These are phyloP conservation scores for Origma solitaria DNA, from an alignment of 2,113 vertebrate species.

Conservation along the genomic window DNA sequence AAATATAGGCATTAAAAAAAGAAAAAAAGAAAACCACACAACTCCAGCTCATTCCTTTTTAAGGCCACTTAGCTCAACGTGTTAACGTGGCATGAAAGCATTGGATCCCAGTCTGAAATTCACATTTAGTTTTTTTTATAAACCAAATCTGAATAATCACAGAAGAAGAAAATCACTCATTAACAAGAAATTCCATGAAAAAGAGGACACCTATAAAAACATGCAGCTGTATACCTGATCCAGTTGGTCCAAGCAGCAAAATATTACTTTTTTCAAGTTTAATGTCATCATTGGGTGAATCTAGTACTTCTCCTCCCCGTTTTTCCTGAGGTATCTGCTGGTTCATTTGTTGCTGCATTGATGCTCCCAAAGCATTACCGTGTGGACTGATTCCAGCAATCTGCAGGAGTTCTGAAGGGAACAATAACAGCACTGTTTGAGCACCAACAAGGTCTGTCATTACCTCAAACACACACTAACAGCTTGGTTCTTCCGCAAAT, in stretches of 20 bases:
- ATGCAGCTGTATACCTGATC: constrained; percentile 80
- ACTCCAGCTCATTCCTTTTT: not conserved
- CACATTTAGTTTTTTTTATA: not conserved
- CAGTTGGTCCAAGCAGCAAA: constrained; percentile 94
- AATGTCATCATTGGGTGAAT: constrained; percentile 88
- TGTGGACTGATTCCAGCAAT: constrained; percentile 96
- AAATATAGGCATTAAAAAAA: not conserved
- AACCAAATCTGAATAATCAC: not conserved
- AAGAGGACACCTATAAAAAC: not conserved
- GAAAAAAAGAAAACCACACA: not conserved
- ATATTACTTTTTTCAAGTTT: constrained; percentile 99
- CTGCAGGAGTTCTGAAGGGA: constrained; percentile 88
- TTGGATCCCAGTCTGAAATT: not conserved
- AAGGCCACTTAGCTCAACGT: not conserved
- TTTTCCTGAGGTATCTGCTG: constrained; percentile 91
- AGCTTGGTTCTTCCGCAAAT: not conserved
- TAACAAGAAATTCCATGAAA: not conserved
- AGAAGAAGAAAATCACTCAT: not conserved
- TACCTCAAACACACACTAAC: not conserved
- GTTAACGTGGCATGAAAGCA: not conserved
- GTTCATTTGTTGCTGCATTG: constrained; percentile 92
- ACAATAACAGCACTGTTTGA: not conserved
- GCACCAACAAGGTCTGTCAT: not conserved
- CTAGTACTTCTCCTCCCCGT: constrained; percentile 92
- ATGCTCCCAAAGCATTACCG: constrained; percentile 92